Evolutionary conservation across 2,888 invertebrate genomes (phyloP), one percentile per base, ranked within the genome.

Genomic region (Mycalesis mineus): DNA sequence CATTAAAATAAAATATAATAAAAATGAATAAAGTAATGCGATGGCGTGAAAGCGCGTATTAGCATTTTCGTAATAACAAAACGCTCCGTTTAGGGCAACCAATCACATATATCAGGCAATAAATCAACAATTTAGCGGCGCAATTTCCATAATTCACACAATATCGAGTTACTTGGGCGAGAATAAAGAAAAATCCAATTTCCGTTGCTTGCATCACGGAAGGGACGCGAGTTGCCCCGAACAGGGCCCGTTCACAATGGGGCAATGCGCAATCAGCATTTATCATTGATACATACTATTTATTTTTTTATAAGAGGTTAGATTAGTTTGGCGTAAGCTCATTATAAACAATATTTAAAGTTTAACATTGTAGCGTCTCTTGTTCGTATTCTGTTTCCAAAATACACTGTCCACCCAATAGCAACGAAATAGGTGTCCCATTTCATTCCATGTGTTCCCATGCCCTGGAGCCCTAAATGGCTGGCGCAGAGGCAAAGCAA

Each of bases 131-230:
- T 87, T 88, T 84, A 84, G 82, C 77, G 66, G 69, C 65, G 79
- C 86, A 83, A 88, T 88, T 88, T 87, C 80, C 87, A 88, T 88
- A 88, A 88, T 88, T 88, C 88, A 88, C 82, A 81, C 85, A 82
- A 84, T 87, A 88, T 87, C 87, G 86, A 87, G 82, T 87, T 84
- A 84, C 82, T 72, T 73, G 53, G 53, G 72, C 71, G 70, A 71
- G 74, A 80, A 85, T 84, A 85, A 87, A 86, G 86, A 88, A 88
- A 88, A 87, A 87, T 84, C 86, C 87, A 88, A 88, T 88, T 88
- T 88, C 84, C 87, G 79, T 71, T 68, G 79, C 79, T 80, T 84
- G 82, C 84, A 83, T 82, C 83, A 82, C 78, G 70, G 69, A 75
- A 77, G 80, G 73, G 81, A 76, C 71, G 75, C 65, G 69, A 72